Percentiles rank a stretch among this genome's conserved stretches.
Evolutionary conservation across 2,888 invertebrate species (phyloP).

Genomic region (Colostygia pectinataria): DNA sequence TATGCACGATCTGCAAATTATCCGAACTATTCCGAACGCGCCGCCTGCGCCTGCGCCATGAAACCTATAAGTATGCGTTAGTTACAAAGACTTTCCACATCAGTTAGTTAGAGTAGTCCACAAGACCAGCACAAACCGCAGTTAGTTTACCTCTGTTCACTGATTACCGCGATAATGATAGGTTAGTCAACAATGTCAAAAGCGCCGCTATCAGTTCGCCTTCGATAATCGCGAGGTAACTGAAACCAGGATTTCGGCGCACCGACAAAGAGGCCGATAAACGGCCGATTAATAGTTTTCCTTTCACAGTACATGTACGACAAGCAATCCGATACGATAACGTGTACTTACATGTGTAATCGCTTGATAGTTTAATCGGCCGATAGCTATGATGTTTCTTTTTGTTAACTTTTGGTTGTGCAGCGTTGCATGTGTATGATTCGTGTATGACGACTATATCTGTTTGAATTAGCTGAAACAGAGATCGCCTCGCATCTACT

Average conservation of each 20-base stretch:
- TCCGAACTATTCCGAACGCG: too few species aligned
- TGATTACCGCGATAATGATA: conserved; percentile 60
- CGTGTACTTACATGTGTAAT: conserved; percentile 58
- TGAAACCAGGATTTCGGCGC: conserved; percentile 76
- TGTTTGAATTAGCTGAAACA: too few species aligned
- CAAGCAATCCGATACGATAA: conserved; percentile 63
- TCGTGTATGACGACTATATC: too few species aligned
- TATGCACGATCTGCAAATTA: too few species aligned
- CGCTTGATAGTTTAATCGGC: conserved; percentile 31
- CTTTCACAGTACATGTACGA: conserved; percentile 64
- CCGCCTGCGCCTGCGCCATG: too few species aligned
- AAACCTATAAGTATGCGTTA: too few species aligned
- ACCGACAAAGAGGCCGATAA: conserved; percentile 77
- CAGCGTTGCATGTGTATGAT: too few species aligned
- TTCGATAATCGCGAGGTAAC: conserved; percentile 69
- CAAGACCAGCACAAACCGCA: conserved; percentile 6
- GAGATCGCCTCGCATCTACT: too few species aligned
- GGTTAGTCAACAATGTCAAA: conserved; percentile 72
- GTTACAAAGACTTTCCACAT: too few species aligned
- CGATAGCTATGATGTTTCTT: conserved; percentile 12
- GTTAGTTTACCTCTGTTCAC: conserved; percentile 41
- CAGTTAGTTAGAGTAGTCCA: too few species aligned
- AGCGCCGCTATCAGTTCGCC: conserved; percentile 69
- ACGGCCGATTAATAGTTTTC: conserved; percentile 72
- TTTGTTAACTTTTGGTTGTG: not conserved